These are phyloP conservation scores for Cygnus buccinator DNA, from an alignment of 2,113 vertebrate genomes.

Conservation along the genomic window DNA sequence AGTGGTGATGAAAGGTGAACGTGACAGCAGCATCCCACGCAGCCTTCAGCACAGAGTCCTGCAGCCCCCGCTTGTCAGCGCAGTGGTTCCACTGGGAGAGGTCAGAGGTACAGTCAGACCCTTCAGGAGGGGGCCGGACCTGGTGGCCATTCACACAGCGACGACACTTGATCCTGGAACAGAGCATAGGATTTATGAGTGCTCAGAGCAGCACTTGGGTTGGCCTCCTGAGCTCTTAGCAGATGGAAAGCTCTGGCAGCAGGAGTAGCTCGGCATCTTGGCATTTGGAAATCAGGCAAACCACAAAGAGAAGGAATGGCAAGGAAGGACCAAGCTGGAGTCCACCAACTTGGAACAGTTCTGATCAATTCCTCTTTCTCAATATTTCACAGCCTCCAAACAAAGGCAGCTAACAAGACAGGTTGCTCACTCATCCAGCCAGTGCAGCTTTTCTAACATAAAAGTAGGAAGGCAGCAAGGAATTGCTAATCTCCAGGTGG, in stretches of 20 bases:
- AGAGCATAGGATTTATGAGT: background rate
- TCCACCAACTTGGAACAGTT: background rate
- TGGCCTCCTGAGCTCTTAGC: background rate
- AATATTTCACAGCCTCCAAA: background rate
- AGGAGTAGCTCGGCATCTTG: background rate
- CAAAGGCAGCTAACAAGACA: background rate
- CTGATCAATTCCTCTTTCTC: background rate
- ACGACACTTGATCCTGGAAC: constrained; percentile 86
- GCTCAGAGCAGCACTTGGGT: background rate
- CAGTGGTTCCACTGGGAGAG: constrained; percentile 95
- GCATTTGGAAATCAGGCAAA: background rate
- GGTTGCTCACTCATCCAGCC: background rate
- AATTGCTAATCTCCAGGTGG: background rate
- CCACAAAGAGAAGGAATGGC: background rate
- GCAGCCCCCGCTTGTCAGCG: constrained; percentile 86
- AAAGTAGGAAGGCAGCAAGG: background rate
- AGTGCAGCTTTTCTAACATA: background rate
- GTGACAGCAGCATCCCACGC: constrained; percentile 91
- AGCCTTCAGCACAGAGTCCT: constrained; percentile 86
- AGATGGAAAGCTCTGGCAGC: background rate
- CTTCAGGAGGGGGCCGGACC: constrained; percentile 83
- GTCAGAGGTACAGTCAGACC: constrained; percentile 90
- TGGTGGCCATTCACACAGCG: constrained; percentile 91
- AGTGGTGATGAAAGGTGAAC: constrained; percentile 93
- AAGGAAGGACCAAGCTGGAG: background rate